phyloP scores from a whole-genome alignment of 1,140 invertebrate species.

The Plutomurus gul region DNA sequence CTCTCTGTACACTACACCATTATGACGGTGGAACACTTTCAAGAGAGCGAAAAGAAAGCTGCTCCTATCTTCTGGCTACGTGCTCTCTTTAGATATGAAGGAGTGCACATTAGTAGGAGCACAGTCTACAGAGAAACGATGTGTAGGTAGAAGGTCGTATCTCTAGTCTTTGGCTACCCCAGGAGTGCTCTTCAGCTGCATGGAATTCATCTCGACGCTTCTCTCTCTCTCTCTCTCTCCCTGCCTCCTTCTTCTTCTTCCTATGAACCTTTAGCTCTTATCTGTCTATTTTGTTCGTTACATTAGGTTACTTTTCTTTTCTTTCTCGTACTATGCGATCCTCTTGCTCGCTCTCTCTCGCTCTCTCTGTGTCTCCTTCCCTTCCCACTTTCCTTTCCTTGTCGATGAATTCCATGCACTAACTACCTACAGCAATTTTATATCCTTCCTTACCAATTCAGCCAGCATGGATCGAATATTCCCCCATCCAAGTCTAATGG shows the following conservation, averaged over 20 bases:
- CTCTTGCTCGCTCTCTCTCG: not conserved
- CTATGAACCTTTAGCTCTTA: too few species aligned
- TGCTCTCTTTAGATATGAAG: too few species aligned
- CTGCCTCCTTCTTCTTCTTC: not conserved
- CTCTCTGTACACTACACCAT: not conserved
- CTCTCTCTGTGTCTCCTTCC: not conserved
- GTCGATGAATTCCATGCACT: not conserved
- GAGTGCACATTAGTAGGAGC: not conserved
- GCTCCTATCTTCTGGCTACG: too few species aligned
- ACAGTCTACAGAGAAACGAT: not conserved
- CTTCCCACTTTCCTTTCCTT: not conserved
- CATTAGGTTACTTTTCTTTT: too few species aligned
- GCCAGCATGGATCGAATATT: conserved; percentile 12
- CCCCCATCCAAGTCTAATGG: conserved; percentile 17
- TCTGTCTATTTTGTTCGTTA: too few species aligned
- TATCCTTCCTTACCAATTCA: conserved; percentile 24
- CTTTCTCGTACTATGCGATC: too few species aligned
- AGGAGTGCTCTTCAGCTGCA: conserved; percentile 26
- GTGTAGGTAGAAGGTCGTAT: not conserved
- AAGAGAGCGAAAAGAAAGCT: too few species aligned
- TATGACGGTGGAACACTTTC: too few species aligned
- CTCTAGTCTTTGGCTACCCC: not conserved
- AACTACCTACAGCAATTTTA: not conserved
- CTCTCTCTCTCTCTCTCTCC: not conserved
- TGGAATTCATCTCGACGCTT: not conserved